Conservation (phyloP, 1,140 invertebrate species). For the Drosophila sechellia region DNA sequence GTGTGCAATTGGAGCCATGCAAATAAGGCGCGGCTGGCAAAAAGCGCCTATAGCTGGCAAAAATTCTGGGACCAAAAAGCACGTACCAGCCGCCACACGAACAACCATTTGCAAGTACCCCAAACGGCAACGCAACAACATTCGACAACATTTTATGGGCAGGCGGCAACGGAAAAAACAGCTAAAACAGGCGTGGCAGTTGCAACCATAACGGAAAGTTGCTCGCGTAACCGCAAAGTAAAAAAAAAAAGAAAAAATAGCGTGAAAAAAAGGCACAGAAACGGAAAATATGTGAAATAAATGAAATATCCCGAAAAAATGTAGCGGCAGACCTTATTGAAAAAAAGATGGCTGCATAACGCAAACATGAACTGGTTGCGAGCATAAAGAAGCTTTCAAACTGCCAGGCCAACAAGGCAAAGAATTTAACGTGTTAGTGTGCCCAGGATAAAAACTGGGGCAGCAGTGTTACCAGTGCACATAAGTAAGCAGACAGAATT, state of each 20-base stretch:
- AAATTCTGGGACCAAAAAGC: slow-evolving; percentile 45
- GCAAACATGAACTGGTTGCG: slow-evolving; percentile 7
- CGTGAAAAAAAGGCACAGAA: not conserved
- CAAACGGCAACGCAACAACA: slow-evolving; percentile 17
- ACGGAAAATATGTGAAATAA: slow-evolving; percentile 44
- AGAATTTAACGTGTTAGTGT: not conserved
- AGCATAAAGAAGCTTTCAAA: slow-evolving; percentile 18
- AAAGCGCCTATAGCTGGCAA: slow-evolving; percentile 26
- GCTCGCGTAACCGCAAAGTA: slow-evolving; percentile 42
- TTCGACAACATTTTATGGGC: slow-evolving; percentile 39
- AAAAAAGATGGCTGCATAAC: slow-evolving; percentile 10
- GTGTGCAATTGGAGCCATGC: slow-evolving; percentile 27
- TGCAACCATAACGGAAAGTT: slow-evolving; percentile 50
- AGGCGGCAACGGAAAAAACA: slow-evolving; percentile 17
- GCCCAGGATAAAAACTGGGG: not conserved
- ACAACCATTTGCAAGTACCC: slow-evolving; percentile 32
- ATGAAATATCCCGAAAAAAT: slow-evolving; percentile 22
- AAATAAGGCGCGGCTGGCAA: slow-evolving; percentile 37
- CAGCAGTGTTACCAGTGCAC: slow-evolving; percentile 4
- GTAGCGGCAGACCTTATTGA: slow-evolving; percentile 5
- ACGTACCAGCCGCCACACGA: slow-evolving; percentile 31
- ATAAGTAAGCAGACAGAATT: not conserved
- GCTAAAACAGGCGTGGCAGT: slow-evolving; percentile 40
- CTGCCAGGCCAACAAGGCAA: slow-evolving; percentile 3
- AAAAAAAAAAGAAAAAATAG: slow-evolving; percentile 4